Conservation (phyloP, 2,797 vertebrate species). For the Sebastes itinus region DNA sequence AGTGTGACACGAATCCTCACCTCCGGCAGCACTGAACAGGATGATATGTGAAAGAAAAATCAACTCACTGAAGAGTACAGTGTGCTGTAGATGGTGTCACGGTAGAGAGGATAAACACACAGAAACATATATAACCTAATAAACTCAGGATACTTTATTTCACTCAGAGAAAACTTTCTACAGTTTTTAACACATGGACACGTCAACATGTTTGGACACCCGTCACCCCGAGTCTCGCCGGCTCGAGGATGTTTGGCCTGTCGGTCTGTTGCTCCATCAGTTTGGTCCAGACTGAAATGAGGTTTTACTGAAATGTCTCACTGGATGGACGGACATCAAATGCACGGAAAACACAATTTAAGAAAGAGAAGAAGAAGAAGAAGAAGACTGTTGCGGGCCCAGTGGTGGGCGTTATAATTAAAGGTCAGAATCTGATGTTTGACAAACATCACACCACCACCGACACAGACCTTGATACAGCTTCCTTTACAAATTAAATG, state of each 20-base stretch:
- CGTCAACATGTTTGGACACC: neutral
- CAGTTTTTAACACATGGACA: neutral
- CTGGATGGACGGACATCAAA: neutral
- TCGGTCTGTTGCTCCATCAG: neutral
- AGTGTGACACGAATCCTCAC: constrained; percentile 54
- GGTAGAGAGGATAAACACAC: constrained; percentile 8
- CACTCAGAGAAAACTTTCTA: neutral
- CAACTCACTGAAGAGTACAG: neutral
- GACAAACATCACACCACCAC: constrained; percentile 14
- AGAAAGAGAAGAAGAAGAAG: neutral
- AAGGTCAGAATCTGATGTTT: constrained; percentile 42
- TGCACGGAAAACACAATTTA: neutral
- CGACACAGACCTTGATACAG: neutral
- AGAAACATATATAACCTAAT: neutral
- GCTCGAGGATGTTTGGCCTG: neutral
- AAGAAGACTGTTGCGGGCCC: neutral
- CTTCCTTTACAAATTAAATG: constrained; percentile 20
- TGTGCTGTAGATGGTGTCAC: neutral
- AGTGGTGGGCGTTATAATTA: constrained; percentile 13
- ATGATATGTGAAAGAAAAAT: constrained; percentile 42
- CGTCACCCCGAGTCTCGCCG: neutral
- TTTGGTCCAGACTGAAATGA: neutral
- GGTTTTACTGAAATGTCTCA: neutral
- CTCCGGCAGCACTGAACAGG: constrained; percentile 25
- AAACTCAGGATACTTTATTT: neutral